A percentile compares a stretch with the other conserved stretches of the same genome.
Conservation (phyloP, 2,113 vertebrate genomes). For the Sander vitreus region DNA sequence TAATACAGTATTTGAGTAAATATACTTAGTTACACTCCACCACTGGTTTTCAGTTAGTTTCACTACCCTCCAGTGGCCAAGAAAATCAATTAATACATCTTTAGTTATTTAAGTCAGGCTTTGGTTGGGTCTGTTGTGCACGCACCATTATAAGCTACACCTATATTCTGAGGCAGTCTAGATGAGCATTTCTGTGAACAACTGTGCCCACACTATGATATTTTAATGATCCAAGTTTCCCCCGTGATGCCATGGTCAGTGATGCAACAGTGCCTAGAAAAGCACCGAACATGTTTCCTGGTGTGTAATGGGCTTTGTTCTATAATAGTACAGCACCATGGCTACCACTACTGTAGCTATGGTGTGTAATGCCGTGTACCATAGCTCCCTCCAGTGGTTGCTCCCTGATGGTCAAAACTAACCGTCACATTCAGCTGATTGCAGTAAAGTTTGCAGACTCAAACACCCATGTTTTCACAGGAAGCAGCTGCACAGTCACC, state of each 20-base stretch:
- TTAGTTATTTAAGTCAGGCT: not conserved
- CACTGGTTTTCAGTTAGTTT: not conserved
- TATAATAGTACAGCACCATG: not conserved
- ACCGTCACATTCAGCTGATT: not conserved
- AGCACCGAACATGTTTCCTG: conserved; percentile 1
- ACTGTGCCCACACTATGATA: not conserved
- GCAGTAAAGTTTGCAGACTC: not conserved
- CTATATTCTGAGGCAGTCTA: not conserved
- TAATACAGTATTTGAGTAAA: no score
- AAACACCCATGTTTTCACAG: conserved; percentile 37
- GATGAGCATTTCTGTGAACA: not conserved
- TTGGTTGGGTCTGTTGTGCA: not conserved
- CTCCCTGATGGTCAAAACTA: not conserved
- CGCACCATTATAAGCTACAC: not conserved
- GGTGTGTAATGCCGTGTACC: not conserved
- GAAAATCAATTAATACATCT: not conserved
- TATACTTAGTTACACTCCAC: no score
- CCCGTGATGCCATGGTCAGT: not conserved
- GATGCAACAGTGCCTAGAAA: not conserved
- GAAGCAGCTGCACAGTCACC: conserved; percentile 67
- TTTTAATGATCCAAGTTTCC: not conserved
- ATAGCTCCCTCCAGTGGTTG: conserved; percentile 60
- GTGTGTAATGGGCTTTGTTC: not conserved
- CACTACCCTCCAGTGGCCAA: not conserved
- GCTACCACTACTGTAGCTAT: not conserved